A percentile compares a stretch with the other conserved stretches of the same genome.
Conservation (phyloP, 2,888 invertebrate genomes). For the Helleia helle region DNA sequence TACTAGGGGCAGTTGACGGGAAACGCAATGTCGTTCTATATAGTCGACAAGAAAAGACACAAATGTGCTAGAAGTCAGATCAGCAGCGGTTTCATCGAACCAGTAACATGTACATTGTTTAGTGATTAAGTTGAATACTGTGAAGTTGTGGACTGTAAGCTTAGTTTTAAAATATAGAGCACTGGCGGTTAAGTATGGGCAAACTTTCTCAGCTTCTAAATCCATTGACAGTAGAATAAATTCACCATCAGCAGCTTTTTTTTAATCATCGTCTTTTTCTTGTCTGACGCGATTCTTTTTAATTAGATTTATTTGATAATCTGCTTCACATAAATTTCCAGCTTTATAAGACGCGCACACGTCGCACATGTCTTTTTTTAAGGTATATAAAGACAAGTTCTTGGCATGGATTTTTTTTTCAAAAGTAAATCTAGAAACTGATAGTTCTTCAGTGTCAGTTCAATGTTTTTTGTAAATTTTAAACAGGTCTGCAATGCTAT, state of each 20-base stretch:
- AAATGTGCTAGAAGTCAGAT: conserved; percentile 12
- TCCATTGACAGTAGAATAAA: conserved; percentile 4
- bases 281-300: conserved; percentile 10
- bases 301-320: conserved; percentile 3
- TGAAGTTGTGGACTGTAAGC: conserved; percentile 3
- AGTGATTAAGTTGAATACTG: conserved; percentile 2
- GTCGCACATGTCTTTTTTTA: too few species aligned
- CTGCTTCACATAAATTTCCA: conserved; percentile 7
- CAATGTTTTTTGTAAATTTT: conserved; percentile 2
- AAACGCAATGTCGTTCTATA: conserved; percentile 10
- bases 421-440: too few species aligned
- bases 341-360: conserved; percentile 3
- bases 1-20: neutral
- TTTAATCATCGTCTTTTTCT: conserved; percentile 7
- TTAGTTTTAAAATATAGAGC: conserved; percentile 3
- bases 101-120: conserved; percentile 10
- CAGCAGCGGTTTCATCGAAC: conserved; percentile 12
- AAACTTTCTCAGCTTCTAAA: conserved; percentile 9
- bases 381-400: too few species aligned
- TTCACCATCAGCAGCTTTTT: conserved; percentile 1
- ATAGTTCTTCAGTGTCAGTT: neutral
- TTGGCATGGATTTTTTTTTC: too few species aligned
- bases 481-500: neutral
- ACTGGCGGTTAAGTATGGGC: conserved; percentile 1
- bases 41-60: conserved; percentile 13